These are phyloP conservation scores for Ctenochaetus hawaiiensis DNA, from an alignment of 2,797 vertebrate species.

Conservation along the genomic window DNA sequence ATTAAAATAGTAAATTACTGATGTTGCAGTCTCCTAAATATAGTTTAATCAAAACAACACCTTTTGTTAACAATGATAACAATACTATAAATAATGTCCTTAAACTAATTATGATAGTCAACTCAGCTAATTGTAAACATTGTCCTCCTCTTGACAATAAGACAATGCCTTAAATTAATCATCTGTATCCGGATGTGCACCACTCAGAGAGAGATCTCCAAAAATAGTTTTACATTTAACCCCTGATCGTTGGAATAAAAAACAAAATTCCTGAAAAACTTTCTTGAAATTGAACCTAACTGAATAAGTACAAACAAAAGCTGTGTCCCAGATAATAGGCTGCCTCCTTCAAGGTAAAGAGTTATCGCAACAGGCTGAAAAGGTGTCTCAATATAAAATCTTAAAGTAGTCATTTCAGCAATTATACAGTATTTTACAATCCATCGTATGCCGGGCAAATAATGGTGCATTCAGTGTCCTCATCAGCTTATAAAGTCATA, in stretches of 20 bases:
- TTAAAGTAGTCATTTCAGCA: background rate
- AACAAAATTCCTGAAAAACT: slow-evolving; percentile 36
- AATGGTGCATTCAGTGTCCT: slow-evolving; percentile 40
- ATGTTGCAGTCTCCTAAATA: slow-evolving; percentile 40
- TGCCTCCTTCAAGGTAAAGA: slow-evolving; percentile 31
- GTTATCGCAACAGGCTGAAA: background rate
- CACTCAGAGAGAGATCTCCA: slow-evolving; percentile 40
- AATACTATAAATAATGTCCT: slow-evolving; percentile 35
- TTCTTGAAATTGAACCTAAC: slow-evolving; percentile 38
- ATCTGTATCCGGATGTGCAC: slow-evolving; percentile 46
- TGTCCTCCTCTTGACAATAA: slow-evolving; percentile 49
- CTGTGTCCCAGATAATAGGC: slow-evolving; percentile 39
- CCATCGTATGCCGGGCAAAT: slow-evolving; percentile 2
- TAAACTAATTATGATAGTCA: slow-evolving; percentile 32
- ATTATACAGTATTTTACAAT: slow-evolving; percentile 12
- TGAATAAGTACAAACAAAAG: slow-evolving; percentile 6
- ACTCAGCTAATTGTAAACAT: slow-evolving; percentile 63
- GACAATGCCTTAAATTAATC: slow-evolving; percentile 56
- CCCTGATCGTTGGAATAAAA: slow-evolving; percentile 59
- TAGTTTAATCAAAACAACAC: slow-evolving; percentile 32
- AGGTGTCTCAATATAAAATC: background rate
- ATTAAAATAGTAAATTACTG: slow-evolving; percentile 47
- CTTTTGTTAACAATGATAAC: slow-evolving; percentile 26
- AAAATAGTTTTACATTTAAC: slow-evolving; percentile 33
- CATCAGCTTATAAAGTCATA: slow-evolving; percentile 8